Percentiles rank a stretch among this genome's conserved stretches.
Conservation (phyloP, 2,888 invertebrate species). For the Yponomeuta plumbellus region DNA sequence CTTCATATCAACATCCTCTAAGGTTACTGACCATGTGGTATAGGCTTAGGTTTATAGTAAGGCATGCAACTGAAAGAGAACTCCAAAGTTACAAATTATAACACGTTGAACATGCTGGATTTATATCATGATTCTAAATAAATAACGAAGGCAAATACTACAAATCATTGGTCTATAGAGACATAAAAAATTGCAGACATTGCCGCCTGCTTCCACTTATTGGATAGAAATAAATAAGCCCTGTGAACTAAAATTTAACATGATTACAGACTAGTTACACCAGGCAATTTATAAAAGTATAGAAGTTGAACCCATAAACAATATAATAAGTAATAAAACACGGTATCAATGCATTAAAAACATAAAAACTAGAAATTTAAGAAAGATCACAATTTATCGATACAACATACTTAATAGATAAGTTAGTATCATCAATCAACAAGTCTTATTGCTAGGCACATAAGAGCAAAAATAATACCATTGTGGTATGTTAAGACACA, state of each 20-base stretch:
- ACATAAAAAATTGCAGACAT: neutral
- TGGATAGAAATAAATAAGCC: neutral
- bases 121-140: slow-evolving; percentile 1
- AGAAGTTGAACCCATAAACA: neutral
- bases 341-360: neutral
- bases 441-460: neutral
- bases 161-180: neutral
- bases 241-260: slow-evolving; percentile 1
- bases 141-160: neutral
- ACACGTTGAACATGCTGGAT: neutral
- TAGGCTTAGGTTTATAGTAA: neutral
- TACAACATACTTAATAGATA: too few relatives aligned
- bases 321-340: neutral
- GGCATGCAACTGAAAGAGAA: slow-evolving; percentile 13
- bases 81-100: neutral
- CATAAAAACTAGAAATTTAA: neutral
- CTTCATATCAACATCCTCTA: too few relatives aligned
- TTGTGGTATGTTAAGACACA: neutral
- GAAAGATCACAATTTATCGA: too few relatives aligned
- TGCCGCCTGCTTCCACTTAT: too few relatives aligned
- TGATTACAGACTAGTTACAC: neutral
- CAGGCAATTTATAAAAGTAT: neutral
- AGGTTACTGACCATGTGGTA: neutral
- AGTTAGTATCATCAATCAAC: too few relatives aligned
- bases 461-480: neutral